Evolutionary conservation across 2,888 invertebrate species (phyloP).

Genomic region (Xestoiulus laeticollis): DNA sequence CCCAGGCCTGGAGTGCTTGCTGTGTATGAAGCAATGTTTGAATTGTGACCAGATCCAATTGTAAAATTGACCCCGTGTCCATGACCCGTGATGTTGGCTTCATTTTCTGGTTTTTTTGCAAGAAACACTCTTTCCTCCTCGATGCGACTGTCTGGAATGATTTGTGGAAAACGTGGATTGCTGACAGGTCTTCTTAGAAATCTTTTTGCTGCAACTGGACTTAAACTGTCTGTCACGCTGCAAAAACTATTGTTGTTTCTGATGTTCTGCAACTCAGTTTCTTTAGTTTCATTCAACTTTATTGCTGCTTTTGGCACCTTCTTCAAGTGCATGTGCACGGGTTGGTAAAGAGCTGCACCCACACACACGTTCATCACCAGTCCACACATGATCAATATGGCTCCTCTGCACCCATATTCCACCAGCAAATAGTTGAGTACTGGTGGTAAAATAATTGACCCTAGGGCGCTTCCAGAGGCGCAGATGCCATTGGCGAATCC

Average conservation of each 20-base stretch:
- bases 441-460: constrained; percentile 85
- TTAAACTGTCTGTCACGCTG: constrained; percentile 46
- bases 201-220: constrained; percentile 22
- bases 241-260: constrained; percentile 49
- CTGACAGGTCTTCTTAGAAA: constrained; percentile 48
- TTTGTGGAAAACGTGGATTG: constrained; percentile 50
- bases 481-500: constrained; percentile 88
- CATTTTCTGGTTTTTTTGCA: background rate
- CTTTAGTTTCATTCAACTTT: background rate
- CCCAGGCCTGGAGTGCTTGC: constrained; percentile 38
- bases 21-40: constrained; percentile 35
- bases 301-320: constrained; percentile 65
- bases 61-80: constrained; percentile 15
- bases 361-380: constrained; percentile 56
- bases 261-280: constrained; percentile 10
- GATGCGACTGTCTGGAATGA: constrained; percentile 28
- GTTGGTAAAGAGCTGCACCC: constrained; percentile 56
- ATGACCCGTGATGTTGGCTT: background rate
- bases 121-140: constrained; percentile 33
- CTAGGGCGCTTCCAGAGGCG: constrained; percentile 87
- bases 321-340: constrained; percentile 55
- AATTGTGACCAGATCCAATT: background rate
- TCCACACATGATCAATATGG: constrained; percentile 56
- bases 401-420: constrained; percentile 76
- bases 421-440: constrained; percentile 76